Evolutionary conservation across 35 echinoderm and acorn worm genomes (phyloP).

Genomic region (Patiria miniata): DNA sequence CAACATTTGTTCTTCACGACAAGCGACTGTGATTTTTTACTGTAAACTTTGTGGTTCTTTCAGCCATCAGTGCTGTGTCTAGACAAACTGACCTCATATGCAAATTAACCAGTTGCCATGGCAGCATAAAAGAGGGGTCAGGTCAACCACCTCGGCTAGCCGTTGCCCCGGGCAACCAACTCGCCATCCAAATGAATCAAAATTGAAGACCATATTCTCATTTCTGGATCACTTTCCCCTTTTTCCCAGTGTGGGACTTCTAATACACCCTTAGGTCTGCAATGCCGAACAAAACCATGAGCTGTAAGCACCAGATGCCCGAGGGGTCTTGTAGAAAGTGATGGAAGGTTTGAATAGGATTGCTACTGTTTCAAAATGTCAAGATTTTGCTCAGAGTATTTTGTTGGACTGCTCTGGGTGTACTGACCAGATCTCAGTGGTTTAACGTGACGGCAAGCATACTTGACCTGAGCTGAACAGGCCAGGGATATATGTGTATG

Average conservation of each 20-base stretch:
- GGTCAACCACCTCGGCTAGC: conserved; percentile 26
- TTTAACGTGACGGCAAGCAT: too few species aligned
- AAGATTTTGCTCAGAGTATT: too few species aligned
- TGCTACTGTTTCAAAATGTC: too few species aligned
- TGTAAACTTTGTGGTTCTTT: too few species aligned
- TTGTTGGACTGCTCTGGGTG: too few species aligned
- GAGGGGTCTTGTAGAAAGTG: background rate
- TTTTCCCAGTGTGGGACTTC: background rate
- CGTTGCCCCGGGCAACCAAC: background rate
- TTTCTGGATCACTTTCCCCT: background rate
- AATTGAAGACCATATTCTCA: conserved; percentile 13
- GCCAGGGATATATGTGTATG: too few species aligned
- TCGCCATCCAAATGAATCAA: background rate
- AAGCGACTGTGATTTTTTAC: too few species aligned
- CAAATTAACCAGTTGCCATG: conserved; percentile 21
- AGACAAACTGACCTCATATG: background rate
- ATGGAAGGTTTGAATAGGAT: too few species aligned
- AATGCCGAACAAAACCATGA: background rate
- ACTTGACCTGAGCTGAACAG: too few species aligned
- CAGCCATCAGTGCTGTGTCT: too few species aligned
- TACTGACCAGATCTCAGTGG: too few species aligned
- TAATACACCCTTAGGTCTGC: background rate
- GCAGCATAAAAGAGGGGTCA: background rate
- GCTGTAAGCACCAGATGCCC: background rate
- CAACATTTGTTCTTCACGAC: too few species aligned